Base-by-base conservation (phyloP, 2,797 vertebrate species). In the Tenualosa ilisha region DNA sequence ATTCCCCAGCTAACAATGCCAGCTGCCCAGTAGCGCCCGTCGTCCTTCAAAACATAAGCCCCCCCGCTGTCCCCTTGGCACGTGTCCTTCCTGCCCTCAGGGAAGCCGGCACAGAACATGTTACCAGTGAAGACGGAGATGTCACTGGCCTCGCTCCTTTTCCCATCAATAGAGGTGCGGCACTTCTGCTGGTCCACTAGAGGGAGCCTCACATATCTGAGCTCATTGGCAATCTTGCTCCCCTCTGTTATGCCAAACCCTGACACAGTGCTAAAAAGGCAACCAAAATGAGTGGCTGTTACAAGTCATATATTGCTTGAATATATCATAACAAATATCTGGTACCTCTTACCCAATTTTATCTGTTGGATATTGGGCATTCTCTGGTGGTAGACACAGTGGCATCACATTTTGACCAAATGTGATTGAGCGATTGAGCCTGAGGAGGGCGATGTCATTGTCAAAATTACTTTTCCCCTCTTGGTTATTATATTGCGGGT, bases 1-100 rank as follows among this genome's bases (percentile, higher is more conserved):
- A 82, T 3, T 26, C 90, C 92, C 91, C 89, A 92, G 82, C 90
- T 91, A 46, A 92, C 91, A 40, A 92, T 91, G 3, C 92, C 90
- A 5, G 88, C 89, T 6, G 86, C 88, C 43, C 88, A 87, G 82
- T 82, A 88, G 6, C 5, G 24, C 0, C 53, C 72, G 0, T 37
- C 22, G 0, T 85, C 83, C 17, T 84, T 37, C 50, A 88, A 84
- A 50, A 85, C 81, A 13, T 87, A 86, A 24, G 63, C 85, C 56
- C 89, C 84, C 40, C 91, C 92, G 3, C 89, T 89, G 82, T 92
- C 92, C 9, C 91, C 91, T 6, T 26, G 7, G 85, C 90, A 91
- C n/a, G 89, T 88, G 88, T 92, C 91, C 2, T 89, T 49, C 0
- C 24, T 37, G 7, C 83, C 72, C 54, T 82, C 88, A 31, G 85